Evolutionary conservation across 2,888 invertebrate species (phyloP).

Genomic region (Neoaliturus tenellus): DNA sequence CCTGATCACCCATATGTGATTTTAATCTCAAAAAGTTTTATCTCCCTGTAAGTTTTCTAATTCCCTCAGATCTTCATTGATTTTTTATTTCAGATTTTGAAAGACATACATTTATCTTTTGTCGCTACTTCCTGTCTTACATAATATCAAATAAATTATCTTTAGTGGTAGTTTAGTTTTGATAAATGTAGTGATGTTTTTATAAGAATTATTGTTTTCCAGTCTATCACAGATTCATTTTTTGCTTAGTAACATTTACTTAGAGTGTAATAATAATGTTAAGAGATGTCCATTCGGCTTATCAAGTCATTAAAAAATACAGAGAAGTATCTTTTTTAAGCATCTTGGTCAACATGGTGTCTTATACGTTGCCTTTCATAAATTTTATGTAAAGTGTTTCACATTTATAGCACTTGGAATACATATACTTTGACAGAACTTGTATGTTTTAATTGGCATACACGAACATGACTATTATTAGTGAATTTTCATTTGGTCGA

Average conservation of each 20-base stretch:
- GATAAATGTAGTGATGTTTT: conserved; percentile 33
- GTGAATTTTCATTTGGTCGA: too few species aligned
- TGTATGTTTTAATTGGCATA: too few species aligned
- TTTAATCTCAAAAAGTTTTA: not conserved
- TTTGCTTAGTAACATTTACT: not conserved
- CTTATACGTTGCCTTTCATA: not conserved
- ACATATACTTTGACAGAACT: too few species aligned
- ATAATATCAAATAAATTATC: not conserved
- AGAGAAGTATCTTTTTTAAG: not conserved
- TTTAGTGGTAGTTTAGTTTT: conserved; percentile 24
- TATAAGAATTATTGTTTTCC: not conserved
- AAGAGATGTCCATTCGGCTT: not conserved
- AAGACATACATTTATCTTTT: too few species aligned
- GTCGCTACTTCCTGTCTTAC: not conserved
- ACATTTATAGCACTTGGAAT: too few species aligned
- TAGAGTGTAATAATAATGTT: not conserved
- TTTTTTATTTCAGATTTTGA: not conserved
- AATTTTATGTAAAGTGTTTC: too few species aligned
- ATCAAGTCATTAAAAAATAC: not conserved
- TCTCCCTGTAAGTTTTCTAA: not conserved
- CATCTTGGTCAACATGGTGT: not conserved
- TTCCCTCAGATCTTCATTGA: not conserved
- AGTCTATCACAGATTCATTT: not conserved
- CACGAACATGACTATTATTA: too few species aligned
- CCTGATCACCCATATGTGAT: not conserved